phyloP scores from a whole-genome alignment of 2,888 invertebrate genomes.

The Sinodicranocentrus sp. region DNA sequence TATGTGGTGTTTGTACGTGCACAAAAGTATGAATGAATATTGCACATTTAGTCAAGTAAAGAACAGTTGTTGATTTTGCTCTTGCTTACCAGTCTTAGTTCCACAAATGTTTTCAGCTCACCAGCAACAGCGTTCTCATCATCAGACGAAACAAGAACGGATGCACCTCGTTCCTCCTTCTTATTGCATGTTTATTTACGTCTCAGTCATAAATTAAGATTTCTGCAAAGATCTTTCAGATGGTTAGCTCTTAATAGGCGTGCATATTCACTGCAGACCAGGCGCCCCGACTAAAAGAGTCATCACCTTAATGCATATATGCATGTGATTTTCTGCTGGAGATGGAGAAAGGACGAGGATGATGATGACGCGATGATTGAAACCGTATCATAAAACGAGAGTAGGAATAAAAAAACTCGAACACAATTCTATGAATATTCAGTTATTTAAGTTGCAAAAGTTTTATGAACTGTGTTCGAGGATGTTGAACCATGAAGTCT shows the following conservation, averaged over 20 bases:
- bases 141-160: slow-evolving; percentile 18
- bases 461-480: slow-evolving; percentile 22
- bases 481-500: slow-evolving; percentile 26
- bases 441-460: slow-evolving; percentile 20
- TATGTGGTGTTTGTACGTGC: background rate
- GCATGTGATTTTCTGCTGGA: slow-evolving; percentile 6
- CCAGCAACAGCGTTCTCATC: background rate
- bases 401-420: slow-evolving; percentile 11
- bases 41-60: slow-evolving; percentile 39
- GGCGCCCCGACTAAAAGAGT: slow-evolving; percentile 16
- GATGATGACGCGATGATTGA: slow-evolving; percentile 27
- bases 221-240: slow-evolving; percentile 33
- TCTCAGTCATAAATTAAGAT: slow-evolving; percentile 55
- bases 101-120: too few relatives aligned
- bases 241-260: slow-evolving; percentile 17
- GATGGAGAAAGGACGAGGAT: slow-evolving; percentile 10
- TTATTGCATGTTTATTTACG: slow-evolving; percentile 57
- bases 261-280: background rate
- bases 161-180: slow-evolving; percentile 10
- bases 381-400: slow-evolving; percentile 15
- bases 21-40: slow-evolving; percentile 30
- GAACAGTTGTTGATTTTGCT: slow-evolving; percentile 7
- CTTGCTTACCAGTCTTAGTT: background rate
- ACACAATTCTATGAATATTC: slow-evolving; percentile 23
- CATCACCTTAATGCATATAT: slow-evolving; percentile 54